A percentile compares a stretch with the other conserved stretches of the same genome.
Conservation (phyloP, 2,888 invertebrate genomes). For the Allacma fusca region DNA sequence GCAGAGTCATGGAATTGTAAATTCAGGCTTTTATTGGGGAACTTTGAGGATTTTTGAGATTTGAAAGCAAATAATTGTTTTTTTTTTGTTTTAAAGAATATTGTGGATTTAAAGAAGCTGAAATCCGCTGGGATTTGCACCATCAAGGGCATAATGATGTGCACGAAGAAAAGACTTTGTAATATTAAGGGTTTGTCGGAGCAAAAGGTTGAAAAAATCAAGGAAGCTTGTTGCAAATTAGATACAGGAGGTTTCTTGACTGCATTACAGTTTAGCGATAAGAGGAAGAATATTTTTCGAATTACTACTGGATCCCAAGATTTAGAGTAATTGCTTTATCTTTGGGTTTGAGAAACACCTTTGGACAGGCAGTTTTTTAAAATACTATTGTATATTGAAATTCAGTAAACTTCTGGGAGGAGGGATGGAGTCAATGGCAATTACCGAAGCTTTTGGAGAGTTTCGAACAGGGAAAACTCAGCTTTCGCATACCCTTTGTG, state of each 20-base stretch:
- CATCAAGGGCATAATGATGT: constrained; percentile 82
- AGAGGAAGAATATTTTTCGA: constrained; percentile 76
- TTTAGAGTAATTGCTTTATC: constrained; percentile 72
- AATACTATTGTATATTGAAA: too few relatives aligned
- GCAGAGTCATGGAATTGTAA: constrained; percentile 70
- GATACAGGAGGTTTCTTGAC: constrained; percentile 74
- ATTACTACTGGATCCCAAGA: constrained; percentile 70
- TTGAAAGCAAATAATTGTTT: not conserved
- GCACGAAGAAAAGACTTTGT: constrained; percentile 75
- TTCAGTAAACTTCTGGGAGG: constrained; percentile 79
- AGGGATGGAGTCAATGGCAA: constrained; percentile 83
- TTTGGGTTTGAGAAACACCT: constrained; percentile 7
- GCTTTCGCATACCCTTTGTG: constrained; percentile 80
- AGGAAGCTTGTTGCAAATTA: constrained; percentile 77
- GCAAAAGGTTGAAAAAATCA: constrained; percentile 80
- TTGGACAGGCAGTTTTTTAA: not conserved
- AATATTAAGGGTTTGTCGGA: constrained; percentile 80
- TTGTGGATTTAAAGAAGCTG: constrained; percentile 79
- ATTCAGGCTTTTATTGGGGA: constrained; percentile 59
- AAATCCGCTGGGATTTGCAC: constrained; percentile 81
- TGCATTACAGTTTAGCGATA: constrained; percentile 76
- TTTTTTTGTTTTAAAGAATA: constrained; percentile 65
- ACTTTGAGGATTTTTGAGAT: constrained; percentile 14
- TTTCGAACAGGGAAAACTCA: constrained; percentile 85
- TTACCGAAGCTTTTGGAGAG: constrained; percentile 85